Evolutionary conservation across 2,797 vertebrate genomes (phyloP).

Genomic region (Gila robusta): DNA sequence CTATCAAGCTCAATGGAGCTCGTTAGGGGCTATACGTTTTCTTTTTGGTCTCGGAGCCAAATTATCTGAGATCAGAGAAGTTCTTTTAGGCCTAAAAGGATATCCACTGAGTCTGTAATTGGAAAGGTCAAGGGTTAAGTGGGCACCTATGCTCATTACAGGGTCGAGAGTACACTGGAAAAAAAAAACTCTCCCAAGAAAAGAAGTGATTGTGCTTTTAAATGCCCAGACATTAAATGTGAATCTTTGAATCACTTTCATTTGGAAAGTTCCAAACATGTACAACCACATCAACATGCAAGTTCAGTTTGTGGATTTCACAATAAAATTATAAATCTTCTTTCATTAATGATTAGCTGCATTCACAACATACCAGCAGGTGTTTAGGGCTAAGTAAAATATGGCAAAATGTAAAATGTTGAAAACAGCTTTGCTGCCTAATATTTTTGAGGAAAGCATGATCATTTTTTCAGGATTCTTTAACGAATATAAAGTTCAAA

Average conservation of each 20-base stretch:
- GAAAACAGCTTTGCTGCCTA: not conserved
- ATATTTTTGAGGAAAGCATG: not conserved
- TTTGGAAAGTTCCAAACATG: not conserved
- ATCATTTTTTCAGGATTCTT: not conserved
- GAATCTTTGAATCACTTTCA: not conserved
- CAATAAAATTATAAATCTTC: not conserved
- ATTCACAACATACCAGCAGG: not conserved
- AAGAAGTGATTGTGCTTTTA: not conserved
- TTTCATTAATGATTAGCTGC: not conserved
- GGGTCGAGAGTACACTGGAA: not conserved
- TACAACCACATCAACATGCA: not conserved
- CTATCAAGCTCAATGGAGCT: slow-evolving; percentile 27
- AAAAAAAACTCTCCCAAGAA: not conserved
- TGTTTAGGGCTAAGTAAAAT: not conserved
- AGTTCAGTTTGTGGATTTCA: not conserved
- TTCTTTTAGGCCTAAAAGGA: not conserved
- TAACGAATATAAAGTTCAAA: not conserved
- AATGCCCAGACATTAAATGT: not conserved
- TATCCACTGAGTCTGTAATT: not conserved
- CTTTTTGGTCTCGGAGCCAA: slow-evolving; percentile 4
- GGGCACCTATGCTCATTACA: slow-evolving; percentile 10
- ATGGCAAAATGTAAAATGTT: not conserved
- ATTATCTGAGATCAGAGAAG: slow-evolving; percentile 21
- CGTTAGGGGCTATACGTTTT: slow-evolving; percentile 18
- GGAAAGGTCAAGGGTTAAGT: slow-evolving; percentile 35